phyloP scores from a whole-genome alignment of 2,888 invertebrate genomes.

The Cylloceria caligata region DNA sequence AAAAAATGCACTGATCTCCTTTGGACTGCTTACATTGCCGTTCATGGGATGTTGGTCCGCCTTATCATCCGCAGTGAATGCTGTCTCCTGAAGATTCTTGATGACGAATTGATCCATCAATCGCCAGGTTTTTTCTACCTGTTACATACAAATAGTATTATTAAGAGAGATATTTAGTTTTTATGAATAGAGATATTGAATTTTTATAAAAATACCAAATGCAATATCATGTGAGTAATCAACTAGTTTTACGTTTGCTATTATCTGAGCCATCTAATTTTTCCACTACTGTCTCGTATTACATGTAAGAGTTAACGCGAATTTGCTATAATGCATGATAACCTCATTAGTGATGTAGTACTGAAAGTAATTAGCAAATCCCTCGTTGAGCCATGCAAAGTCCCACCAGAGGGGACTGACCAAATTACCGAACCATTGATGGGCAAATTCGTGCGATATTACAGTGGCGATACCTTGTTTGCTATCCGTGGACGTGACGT shows the following conservation, averaged over 20 bases:
- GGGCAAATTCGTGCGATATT: slow-evolving; percentile 86
- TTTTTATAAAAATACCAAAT: too few species aligned
- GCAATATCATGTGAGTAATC: too few species aligned
- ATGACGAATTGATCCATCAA: slow-evolving; percentile 86
- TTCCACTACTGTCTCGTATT: too few species aligned
- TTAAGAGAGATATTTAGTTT: too few species aligned
- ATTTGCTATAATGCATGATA: neutral
- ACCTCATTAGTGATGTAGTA: slow-evolving; percentile 82
- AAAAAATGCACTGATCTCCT: slow-evolving; percentile 86
- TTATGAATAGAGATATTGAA: too few species aligned
- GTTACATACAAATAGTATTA: neutral
- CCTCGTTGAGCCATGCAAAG: slow-evolving; percentile 85
- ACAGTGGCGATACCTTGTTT: slow-evolving; percentile 72
- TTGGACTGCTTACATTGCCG: slow-evolving; percentile 84
- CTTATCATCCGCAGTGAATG: slow-evolving; percentile 82
- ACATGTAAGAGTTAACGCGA: too few species aligned
- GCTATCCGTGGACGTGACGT: slow-evolving; percentile 55
- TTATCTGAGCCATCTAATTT: too few species aligned
- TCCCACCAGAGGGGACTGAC: slow-evolving; percentile 84
- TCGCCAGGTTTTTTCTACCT: slow-evolving; percentile 74
- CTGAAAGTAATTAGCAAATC: slow-evolving; percentile 86
- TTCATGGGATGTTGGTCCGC: slow-evolving; percentile 86
- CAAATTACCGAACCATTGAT: slow-evolving; percentile 86
- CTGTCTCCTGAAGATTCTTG: slow-evolving; percentile 83
- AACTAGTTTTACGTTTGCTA: too few species aligned